These are phyloP conservation scores for Choreutis nemorana DNA, from an alignment of 2,888 invertebrate genomes.

Conservation along the genomic window DNA sequence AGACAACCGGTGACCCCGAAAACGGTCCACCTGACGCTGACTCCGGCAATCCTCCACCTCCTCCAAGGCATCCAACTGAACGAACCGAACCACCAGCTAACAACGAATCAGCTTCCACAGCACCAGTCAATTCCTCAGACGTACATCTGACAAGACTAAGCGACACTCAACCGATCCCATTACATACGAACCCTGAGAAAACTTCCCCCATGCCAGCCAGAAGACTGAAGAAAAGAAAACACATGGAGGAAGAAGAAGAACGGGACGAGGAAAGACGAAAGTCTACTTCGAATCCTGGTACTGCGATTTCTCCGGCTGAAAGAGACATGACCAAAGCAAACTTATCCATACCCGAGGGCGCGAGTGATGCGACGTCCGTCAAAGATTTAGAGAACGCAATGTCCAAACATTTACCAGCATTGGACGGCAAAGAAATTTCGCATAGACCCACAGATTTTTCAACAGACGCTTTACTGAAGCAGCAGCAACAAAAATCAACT, in stretches of 20 bases:
- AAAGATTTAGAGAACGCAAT: constrained; percentile 95
- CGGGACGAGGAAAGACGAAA: constrained; percentile 55
- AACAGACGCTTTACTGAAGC: constrained; percentile 83
- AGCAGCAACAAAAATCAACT: constrained; percentile 77
- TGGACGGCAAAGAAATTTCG: constrained; percentile 61
- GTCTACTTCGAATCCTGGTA: constrained; percentile 47
- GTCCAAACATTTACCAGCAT: constrained; percentile 89
- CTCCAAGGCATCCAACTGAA: constrained; percentile 41
- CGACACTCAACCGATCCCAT: constrained; percentile 46
- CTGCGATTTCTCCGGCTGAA: constrained; percentile 48
- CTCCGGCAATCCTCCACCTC: constrained; percentile 50
- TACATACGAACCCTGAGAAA: constrained; percentile 49
- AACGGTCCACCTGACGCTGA: constrained; percentile 90
- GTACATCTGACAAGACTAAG: constrained; percentile 53
- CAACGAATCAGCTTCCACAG: constrained; percentile 45
- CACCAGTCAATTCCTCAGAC: constrained; percentile 47
- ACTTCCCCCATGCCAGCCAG: constrained; percentile 69
- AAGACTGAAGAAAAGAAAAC: constrained; percentile 65
- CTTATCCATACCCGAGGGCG: constrained; percentile 41
- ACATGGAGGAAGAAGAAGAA: constrained; percentile 48
- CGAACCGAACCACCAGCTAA: constrained; percentile 46
- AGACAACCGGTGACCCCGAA: constrained; percentile 82
- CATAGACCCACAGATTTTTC: constrained; percentile 88
- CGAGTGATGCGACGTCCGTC: constrained; percentile 71
- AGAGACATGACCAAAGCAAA: constrained; percentile 47